A percentile compares a stretch with the other conserved stretches of the same genome.
These are phyloP conservation scores for Todus mexicanus DNA, from an alignment of 2,797 vertebrate genomes.

Conservation along the genomic window DNA sequence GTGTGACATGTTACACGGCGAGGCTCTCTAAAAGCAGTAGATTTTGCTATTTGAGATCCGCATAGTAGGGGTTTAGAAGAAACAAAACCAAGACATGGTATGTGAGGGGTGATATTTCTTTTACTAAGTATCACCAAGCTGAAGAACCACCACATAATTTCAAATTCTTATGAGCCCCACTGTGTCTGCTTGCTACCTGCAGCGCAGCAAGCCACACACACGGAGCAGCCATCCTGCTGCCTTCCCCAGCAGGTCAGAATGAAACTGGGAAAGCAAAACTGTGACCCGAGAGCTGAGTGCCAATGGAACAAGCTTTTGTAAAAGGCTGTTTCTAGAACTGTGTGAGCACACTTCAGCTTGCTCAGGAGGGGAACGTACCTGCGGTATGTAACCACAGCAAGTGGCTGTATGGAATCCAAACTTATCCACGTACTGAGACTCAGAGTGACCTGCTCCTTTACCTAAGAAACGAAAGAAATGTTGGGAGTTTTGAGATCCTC, in stretches of 20 bases:
- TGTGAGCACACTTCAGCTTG: background rate
- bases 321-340: background rate
- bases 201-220: background rate
- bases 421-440: slow-evolving; percentile 73
- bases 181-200: background rate
- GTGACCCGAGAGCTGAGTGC: background rate
- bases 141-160: background rate
- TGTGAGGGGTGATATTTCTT: background rate
- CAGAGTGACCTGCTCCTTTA: slow-evolving; percentile 71
- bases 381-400: slow-evolving; percentile 90
- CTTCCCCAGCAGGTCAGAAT: background rate
- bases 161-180: background rate
- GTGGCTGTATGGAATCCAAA: slow-evolving; percentile 88
- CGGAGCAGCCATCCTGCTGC: background rate
- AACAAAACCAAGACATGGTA: background rate
- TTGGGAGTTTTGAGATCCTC: background rate
- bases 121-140: background rate
- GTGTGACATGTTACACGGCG: background rate
- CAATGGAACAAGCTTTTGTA: background rate
- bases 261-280: background rate
- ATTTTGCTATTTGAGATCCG: background rate
- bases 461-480: slow-evolving; percentile 70
- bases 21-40: background rate
- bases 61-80: background rate
- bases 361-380: slow-evolving; percentile 75